Base-by-base conservation (phyloP, 2,797 vertebrate genomes). In the Chrosomus eos region DNA sequence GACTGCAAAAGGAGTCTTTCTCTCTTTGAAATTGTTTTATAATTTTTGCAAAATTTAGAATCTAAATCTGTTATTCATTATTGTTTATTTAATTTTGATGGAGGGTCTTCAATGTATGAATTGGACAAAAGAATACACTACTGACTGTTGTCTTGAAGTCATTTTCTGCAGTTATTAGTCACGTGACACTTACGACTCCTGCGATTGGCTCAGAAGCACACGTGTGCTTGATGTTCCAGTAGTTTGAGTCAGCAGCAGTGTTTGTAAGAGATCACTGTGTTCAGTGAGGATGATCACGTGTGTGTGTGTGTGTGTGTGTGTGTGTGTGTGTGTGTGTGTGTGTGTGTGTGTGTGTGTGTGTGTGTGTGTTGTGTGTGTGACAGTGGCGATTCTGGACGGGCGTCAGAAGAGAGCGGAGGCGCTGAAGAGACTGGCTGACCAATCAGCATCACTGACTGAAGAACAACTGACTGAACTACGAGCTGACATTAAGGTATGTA, bases 401-500 rank as follows among this genome's bases (percentile, higher is more conserved):
- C 95, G 97, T 55, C 98, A 99, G 92, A 98, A 97, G 93, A 95
- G 92, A 90, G 98, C 98, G 0, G 97, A 97, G 88, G 95, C 96
- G 82, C 94, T 99, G 16, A 95, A 94, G 75, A 96, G 97, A 86
- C 91, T 98, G 91, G 97, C 97, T 0, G 97, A 99, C 3, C 93
- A 95, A 86, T 97, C 97, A 0, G 95, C 95, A 0, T 94, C 96
- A 9, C 97, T 99, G 97, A 97, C 97, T 2, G 98, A 98, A 92
- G 97, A 98, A 83, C 97, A 99, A 89, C 82, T 99, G 93, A 92
- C 95, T 1, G 97, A 98, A 90, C 97, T 99, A 23, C 94, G 98
- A 74, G 98, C 97, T 0, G 98, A 99, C 90, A 99, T 99, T 75
- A 99, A 99, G 96, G 98, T n/a, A n/a, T n/a, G n/a, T n/a, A n/a